phyloP scores from a whole-genome alignment of 2,888 invertebrate genomes.

The Cephus rjabovi region DNA sequence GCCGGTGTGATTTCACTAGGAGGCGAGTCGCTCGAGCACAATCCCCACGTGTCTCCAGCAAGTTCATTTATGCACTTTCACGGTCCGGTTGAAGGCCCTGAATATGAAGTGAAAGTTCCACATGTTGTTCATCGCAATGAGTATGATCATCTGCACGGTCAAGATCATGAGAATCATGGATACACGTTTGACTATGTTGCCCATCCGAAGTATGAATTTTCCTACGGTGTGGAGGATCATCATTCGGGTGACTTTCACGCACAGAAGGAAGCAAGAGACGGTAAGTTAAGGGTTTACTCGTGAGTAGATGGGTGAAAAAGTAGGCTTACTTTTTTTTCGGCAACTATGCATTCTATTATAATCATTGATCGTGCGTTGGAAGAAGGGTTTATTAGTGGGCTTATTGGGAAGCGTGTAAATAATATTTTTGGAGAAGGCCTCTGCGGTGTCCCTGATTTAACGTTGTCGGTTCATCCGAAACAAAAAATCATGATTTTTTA shows the following conservation, averaged over 20 bases:
- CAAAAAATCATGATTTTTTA: too few relatives aligned
- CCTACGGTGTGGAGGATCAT: conserved; percentile 60
- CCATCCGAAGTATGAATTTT: conserved; percentile 59
- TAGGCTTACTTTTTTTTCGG: too few relatives aligned
- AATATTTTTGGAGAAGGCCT: too few relatives aligned
- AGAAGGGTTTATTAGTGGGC: too few relatives aligned
- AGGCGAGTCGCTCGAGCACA: conserved; percentile 22
- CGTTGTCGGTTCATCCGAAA: too few relatives aligned
- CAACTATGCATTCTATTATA: too few relatives aligned
- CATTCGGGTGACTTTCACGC: conserved; percentile 64
- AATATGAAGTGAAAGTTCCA: conserved; percentile 59
- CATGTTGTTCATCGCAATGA: conserved; percentile 44
- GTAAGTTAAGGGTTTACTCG: conserved; percentile 36
- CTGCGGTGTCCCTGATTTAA: too few relatives aligned
- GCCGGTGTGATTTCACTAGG: conserved; percentile 27
- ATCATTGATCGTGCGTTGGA: too few relatives aligned
- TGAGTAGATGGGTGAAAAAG: too few relatives aligned
- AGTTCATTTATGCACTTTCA: conserved; percentile 61
- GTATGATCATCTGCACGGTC: conserved; percentile 27
- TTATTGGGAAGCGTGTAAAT: too few relatives aligned
- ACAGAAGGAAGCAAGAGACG: conserved; percentile 64
- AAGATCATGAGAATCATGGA: conserved; percentile 26
- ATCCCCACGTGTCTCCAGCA: conserved; percentile 46
- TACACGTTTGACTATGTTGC: conserved; percentile 54
- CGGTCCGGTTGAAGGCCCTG: conserved; percentile 61